These are phyloP conservation scores for Shinisaurus crocodilurus DNA, from an alignment of 2,113 vertebrate genomes.

Conservation along the genomic window DNA sequence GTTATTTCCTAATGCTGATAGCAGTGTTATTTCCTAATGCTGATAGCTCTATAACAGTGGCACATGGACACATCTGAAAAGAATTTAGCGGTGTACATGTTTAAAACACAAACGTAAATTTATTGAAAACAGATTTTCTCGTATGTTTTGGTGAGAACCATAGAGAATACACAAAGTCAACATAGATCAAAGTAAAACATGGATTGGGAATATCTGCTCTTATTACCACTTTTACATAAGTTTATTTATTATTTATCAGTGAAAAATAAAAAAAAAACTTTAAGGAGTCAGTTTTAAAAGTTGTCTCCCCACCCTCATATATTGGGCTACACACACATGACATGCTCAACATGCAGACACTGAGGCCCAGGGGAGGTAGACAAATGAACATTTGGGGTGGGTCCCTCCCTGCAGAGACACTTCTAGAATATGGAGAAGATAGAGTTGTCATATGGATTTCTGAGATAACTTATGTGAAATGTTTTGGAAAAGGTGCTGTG, in stretches of 20 bases:
- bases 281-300: background rate
- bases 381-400: too few relatives aligned
- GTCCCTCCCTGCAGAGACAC: too few relatives aligned
- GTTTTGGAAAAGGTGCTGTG: background rate
- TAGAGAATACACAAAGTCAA: background rate
- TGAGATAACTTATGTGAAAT: background rate
- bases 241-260: background rate
- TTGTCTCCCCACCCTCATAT: too few relatives aligned
- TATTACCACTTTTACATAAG: background rate
- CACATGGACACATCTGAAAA: background rate
- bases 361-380: too few relatives aligned
- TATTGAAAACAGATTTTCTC: background rate
- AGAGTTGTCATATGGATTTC: background rate
- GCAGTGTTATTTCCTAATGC: background rate
- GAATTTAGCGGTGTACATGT: background rate
- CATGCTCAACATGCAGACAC: too few relatives aligned
- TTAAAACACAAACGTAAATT: background rate
- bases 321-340: too few relatives aligned
- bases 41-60: background rate
- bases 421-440: too few relatives aligned
- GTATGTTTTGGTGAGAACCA: background rate
- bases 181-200: background rate
- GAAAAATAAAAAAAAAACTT: background rate
- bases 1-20: background rate
- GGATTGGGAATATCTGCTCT: background rate